Evolutionary conservation across 37 sponge, comb jelly and placozoan species (phyloP), one percentile per base, ranked within the genome.

Genomic region (Chondrosia reniformis): DNA sequence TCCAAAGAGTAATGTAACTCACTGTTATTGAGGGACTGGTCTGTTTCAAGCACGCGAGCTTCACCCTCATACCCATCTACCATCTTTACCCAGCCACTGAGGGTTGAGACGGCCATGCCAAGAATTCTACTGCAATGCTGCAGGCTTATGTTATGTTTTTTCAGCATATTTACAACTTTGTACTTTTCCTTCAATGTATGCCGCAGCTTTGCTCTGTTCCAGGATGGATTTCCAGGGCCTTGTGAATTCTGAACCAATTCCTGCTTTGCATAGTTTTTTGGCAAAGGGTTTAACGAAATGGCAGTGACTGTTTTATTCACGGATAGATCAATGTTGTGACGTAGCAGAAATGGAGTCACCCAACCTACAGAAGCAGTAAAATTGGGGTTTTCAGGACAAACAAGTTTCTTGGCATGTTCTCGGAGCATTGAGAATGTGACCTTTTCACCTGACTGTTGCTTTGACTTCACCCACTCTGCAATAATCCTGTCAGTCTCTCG

Each of bases 301-400:
- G 42, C 5, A 37, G 13, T 79, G 28, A 76, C 61, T 42, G 49
- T 81, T 32, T 76, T 65, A 62, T 84, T 84, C 25, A 77, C 57
- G 27, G 75, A 69, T 34, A 85, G 66, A 46, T 91, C 92, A 19
- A 91, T 78, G 32, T 86, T 86, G 79, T 91, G 87, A 2, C 92
- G 49, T 1, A 91, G 87, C 2, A 91, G 87, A 55, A 91, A 91
- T 15, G 90, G 90, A 57, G 87, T 87, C 1, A 87, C 87, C 92
- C 92, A 91, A 5, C 92, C 92, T n/a, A 91, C 87, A 34, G 92
- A 91, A 3, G 92, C 92, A 84, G 76, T 86, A 76, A 91, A 91
- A 49, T 74, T 86, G 17, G 92, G 92, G 64, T 91, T 91, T 78
- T 91, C 92, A 32, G 45, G 46, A 0, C 64, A 63, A 19, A 91